phyloP scores from a whole-genome alignment of 2,113 vertebrate species.

The Neolamprologus devosi region DNA sequence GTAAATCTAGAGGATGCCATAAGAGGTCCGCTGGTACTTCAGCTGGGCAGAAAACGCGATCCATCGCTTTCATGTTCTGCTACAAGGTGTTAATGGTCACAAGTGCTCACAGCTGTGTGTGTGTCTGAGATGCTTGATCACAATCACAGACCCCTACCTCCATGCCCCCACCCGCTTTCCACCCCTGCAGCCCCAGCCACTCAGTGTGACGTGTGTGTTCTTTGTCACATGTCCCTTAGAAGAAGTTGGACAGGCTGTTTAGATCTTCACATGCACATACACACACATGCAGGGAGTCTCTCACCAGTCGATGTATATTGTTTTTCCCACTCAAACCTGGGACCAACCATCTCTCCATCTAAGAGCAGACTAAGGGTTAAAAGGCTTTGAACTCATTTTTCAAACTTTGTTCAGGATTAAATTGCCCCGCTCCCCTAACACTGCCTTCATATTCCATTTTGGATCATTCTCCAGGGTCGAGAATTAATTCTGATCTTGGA shows the following conservation, averaged over 20 bases:
- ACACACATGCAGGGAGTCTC: not conserved
- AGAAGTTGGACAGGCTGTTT: constrained; percentile 13
- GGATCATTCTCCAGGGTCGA: not conserved
- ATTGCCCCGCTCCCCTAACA: not conserved
- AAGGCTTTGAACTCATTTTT: not conserved
- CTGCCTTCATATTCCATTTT: not conserved
- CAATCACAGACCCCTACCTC: not conserved
- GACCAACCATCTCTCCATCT: not conserved
- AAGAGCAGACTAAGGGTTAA: not conserved
- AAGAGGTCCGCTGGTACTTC: not conserved
- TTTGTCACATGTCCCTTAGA: constrained; percentile 26
- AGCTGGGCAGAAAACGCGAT: constrained; percentile 30
- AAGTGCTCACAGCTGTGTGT: constrained; percentile 67
- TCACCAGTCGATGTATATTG: not conserved
- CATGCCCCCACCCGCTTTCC: not conserved
- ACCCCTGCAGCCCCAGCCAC: not conserved
- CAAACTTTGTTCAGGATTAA: not conserved
- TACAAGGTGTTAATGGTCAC: constrained; percentile 67
- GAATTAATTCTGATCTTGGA: not conserved
- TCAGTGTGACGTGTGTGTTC: constrained; percentile 9
- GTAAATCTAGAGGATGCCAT: constrained; percentile 42
- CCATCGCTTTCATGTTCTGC: constrained; percentile 57
- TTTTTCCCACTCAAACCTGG: not conserved
- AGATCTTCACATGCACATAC: not conserved
- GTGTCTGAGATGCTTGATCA: constrained; percentile 60